Conservation (phyloP, 2,888 invertebrate species). For the Dicycla oo region DNA sequence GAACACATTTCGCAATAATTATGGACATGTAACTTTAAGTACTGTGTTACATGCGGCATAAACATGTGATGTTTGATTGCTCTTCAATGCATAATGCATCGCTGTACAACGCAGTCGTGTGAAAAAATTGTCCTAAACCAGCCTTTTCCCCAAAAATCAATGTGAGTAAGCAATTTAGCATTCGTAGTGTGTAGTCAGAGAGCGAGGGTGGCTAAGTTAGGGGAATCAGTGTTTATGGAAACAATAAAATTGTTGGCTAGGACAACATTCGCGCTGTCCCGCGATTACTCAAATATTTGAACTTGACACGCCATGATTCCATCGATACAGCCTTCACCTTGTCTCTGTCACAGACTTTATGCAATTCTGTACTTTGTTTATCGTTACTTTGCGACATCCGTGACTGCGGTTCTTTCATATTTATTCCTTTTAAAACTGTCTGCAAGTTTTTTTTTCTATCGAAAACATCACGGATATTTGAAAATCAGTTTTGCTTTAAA, state of each 20-base stretch:
- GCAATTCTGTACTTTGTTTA: conserved; percentile 56
- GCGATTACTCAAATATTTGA: conserved; percentile 66
- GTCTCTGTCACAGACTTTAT: conserved; percentile 50
- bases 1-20: conserved; percentile 21
- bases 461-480: conserved; percentile 1
- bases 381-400: conserved; percentile 32
- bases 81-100: conserved; percentile 7
- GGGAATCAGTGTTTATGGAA: conserved; percentile 77
- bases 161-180: conserved; percentile 73
- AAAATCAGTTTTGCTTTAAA: conserved; percentile 6
- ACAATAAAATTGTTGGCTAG: conserved; percentile 80
- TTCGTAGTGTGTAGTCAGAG: conserved; percentile 70
- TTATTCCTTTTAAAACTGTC: conserved; percentile 10
- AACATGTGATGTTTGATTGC: conserved; percentile 1
- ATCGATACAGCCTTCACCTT: conserved; percentile 59
- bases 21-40: conserved; percentile 9
- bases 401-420: conserved; percentile 20
- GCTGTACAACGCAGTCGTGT: not conserved
- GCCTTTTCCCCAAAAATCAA: conserved; percentile 71
- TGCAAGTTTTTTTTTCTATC: conserved; percentile 14
- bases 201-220: conserved; percentile 74
- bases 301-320: conserved; percentile 54
- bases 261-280: conserved; percentile 69
- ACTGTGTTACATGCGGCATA: not conserved
- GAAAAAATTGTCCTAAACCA: conserved; percentile 7